Percentiles rank a stretch among this genome's conserved stretches.
These are phyloP conservation scores for Myotis vivesi DNA, from an alignment of 2,797 vertebrate species.

Conservation along the genomic window DNA sequence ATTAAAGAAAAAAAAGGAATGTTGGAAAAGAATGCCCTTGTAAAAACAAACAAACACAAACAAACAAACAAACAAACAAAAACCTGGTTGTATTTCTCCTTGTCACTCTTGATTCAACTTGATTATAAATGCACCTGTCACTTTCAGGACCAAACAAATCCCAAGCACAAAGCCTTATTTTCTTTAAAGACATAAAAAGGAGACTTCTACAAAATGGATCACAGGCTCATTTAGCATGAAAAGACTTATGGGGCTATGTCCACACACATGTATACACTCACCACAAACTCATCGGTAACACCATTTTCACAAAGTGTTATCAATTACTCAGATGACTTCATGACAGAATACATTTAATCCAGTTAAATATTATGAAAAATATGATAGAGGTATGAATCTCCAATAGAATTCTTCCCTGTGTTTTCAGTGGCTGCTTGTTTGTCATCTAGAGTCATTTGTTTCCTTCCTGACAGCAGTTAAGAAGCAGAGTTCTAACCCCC, in stretches of 20 bases:
- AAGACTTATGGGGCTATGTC: background rate
- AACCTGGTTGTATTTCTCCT: conserved; percentile 31
- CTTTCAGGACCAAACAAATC: conserved; percentile 56
- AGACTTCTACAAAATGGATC: conserved; percentile 33
- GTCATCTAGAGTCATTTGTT: background rate
- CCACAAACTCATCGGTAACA: background rate
- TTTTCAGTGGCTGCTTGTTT: background rate
- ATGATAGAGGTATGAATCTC: background rate
- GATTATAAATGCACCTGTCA: conserved; percentile 31
- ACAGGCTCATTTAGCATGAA: background rate
- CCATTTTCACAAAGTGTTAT: background rate
- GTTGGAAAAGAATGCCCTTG: conserved; percentile 48
- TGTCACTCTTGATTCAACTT: conserved; percentile 48
- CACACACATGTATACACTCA: background rate
- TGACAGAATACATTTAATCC: background rate
- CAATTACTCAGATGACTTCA: background rate
- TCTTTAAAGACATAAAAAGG: conserved; percentile 36
- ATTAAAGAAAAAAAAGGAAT: background rate
- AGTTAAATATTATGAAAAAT: conserved; percentile 25
- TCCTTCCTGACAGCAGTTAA: background rate
- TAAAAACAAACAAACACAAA: background rate
- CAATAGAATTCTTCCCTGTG: background rate
- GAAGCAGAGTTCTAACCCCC: background rate
- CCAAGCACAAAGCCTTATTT: conserved; percentile 59
- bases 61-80: background rate